Conservation (phyloP, 1,140 invertebrate genomes). For the Drosophila tristis region DNA sequence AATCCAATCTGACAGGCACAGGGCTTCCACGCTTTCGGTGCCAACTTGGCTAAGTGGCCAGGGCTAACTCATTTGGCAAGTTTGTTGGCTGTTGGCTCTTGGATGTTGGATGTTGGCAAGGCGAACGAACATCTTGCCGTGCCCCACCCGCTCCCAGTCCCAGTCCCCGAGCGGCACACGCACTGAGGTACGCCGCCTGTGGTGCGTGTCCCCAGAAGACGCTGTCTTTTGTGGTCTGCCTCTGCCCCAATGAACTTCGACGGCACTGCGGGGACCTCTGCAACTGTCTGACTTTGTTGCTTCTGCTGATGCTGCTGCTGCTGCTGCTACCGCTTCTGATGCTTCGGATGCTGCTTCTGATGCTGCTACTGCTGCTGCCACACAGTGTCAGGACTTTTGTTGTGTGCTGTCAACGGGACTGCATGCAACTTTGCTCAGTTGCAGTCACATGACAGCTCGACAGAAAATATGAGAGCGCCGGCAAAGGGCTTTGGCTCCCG, state of each 20-base stretch:
- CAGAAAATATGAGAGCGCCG: constrained; percentile 59
- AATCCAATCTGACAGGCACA: constrained; percentile 5
- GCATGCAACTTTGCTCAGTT: constrained; percentile 64
- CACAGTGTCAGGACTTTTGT: constrained; percentile 72
- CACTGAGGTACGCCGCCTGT: constrained; percentile 21
- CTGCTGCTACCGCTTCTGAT: constrained; percentile 23
- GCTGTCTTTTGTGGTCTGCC: constrained; percentile 22
- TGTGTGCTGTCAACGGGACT: constrained; percentile 64
- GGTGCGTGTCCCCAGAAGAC: constrained; percentile 1
- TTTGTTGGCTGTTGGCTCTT: constrained; percentile 22
- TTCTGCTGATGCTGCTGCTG: constrained; percentile 24
- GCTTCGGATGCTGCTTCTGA: constrained; percentile 17
- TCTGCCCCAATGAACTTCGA: constrained; percentile 38
- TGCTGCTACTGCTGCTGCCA: constrained; percentile 28
- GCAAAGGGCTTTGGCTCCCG: constrained; percentile 33
- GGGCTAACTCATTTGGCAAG: constrained; percentile 31
- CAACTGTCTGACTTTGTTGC: constrained; percentile 64
- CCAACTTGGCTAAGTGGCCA: constrained; percentile 7
- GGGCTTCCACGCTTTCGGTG: background rate
- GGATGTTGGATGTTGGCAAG: too few species aligned
- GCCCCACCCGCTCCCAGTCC: too few species aligned
- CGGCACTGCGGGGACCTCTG: constrained; percentile 25
- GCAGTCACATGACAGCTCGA: constrained; percentile 50
- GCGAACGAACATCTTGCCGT: constrained; percentile 16
- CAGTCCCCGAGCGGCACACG: too few species aligned